These are phyloP conservation scores for Gymnocephalus cernua DNA, from an alignment of 2,113 vertebrate species.

Conservation along the genomic window DNA sequence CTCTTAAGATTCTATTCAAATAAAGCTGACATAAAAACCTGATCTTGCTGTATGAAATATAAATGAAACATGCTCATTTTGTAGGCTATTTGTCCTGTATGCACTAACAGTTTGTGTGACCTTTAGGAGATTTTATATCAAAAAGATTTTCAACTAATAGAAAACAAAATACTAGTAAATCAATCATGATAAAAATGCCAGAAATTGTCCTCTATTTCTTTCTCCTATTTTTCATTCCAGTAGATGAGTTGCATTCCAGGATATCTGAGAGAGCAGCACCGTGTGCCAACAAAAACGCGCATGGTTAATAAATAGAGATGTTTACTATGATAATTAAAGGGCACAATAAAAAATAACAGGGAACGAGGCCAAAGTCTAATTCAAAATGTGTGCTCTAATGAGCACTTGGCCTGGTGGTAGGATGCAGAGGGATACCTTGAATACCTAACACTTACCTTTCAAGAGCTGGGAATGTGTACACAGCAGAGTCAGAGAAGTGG, in stretches of 20 bases:
- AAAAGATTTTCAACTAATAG: neutral
- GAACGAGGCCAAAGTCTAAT: conserved; percentile 36
- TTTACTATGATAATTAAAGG: conserved; percentile 38
- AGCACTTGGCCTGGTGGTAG: conserved; percentile 22
- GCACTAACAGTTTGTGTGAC: neutral
- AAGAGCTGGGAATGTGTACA: neutral
- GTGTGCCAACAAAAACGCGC: conserved; percentile 16
- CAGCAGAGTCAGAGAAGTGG: conserved; percentile 10
- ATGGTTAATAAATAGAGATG: conserved; percentile 29
- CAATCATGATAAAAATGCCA: neutral
- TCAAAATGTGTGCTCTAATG: conserved; percentile 49
- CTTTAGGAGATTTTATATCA: neutral
- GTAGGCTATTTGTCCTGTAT: neutral
- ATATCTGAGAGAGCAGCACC: conserved; percentile 3
- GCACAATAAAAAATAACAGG: conserved; percentile 23
- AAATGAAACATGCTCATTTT: neutral
- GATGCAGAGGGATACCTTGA: conserved; percentile 35
- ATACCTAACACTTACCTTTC: conserved; percentile 34
- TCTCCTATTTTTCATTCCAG: neutral
- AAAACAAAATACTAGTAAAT: neutral
- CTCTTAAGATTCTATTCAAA: neutral
- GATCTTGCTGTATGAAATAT: neutral
- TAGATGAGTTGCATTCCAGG: neutral
- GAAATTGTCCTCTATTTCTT: conserved; percentile 1
- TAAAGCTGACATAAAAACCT: neutral